Base-by-base conservation (phyloP, 1,140 invertebrate genomes). In the Delia radicum region DNA sequence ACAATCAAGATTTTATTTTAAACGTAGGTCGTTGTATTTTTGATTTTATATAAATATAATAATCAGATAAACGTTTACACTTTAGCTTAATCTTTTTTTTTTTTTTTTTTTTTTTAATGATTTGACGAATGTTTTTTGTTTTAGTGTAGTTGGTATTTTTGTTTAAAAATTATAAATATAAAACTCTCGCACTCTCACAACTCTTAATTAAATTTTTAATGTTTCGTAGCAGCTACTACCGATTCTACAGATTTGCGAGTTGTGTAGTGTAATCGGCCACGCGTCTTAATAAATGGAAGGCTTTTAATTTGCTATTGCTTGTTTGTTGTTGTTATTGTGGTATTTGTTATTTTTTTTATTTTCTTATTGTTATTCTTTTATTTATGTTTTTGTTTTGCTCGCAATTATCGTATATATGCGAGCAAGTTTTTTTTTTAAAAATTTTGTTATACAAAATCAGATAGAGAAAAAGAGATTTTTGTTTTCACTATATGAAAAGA, bases 341-440 rank as follows among this genome's bases (percentile, higher is more conserved):
- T 37, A 4, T 69, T 37, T 69, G 29, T 18, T 65, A 1, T 21
- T 33, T 33, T 33, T 31, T 31, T 21, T 31, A 31, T 27, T 31
- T 31, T 67, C 6, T 31, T 67, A 67, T 67, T 67, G 10, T 69
- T 69, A 24, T 33, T 12, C 12, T 21, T 33, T 33, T 69, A 69
- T 33, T 33, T 69, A 33, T n/a, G 65, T 69, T 69, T 69, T 69
- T 69, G 31, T 69, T 69, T 69, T 69, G 65, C 63, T 67, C 63
- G 21, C 28, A 18, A 8, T 67, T n/a, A 67, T 67, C 63, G n/a
- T 21, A 7, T 5, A 5, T 37, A 10, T 37, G 33, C 8, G 33
- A 10, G 13, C 33, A 37, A 37, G 13, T n/a, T 42, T 42, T 42
- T 42, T 42, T 42, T 42, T 10, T 42, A 42, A 1, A 15, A 10